phyloP scores from a whole-genome alignment of 2,888 invertebrate species.

The Corbicula japonica region DNA sequence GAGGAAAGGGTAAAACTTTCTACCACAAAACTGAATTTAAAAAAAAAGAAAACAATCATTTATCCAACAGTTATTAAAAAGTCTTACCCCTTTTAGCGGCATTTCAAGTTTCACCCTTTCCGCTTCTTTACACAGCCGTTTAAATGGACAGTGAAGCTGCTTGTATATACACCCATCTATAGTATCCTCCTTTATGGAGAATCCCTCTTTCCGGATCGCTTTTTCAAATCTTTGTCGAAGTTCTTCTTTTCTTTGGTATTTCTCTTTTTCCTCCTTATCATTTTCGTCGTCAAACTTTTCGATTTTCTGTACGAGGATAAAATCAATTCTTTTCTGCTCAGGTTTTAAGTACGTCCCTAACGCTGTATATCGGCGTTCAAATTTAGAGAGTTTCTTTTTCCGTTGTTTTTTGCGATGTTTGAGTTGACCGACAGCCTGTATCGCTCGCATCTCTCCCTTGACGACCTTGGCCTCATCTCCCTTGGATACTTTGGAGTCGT shows the following conservation, averaged over 20 bases:
- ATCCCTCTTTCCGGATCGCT: conserved; percentile 78
- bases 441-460: conserved; percentile 27
- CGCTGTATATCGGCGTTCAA: conserved; percentile 75
- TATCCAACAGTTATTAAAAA: neutral
- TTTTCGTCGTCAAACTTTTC: conserved; percentile 51
- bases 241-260: conserved; percentile 48
- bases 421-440: conserved; percentile 45
- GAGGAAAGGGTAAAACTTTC: no score
- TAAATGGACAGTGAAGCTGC: conserved; percentile 84
- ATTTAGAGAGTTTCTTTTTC: conserved; percentile 57
- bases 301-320: conserved; percentile 80
- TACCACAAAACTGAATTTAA: no score
- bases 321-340: conserved; percentile 83
- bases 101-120: conserved; percentile 85
- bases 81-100: conserved; percentile 84
- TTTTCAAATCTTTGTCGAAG: conserved; percentile 76
- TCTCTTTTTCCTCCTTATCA: conserved; percentile 53
- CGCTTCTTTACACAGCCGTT: conserved; percentile 84
- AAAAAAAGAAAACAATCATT: neutral
- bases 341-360: conserved; percentile 70
- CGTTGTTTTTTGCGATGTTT: conserved; percentile 53
- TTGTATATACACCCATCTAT: conserved; percentile 72
- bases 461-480: conserved; percentile 7
- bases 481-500: no score
- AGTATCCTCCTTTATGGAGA: conserved; percentile 75